Base-by-base conservation (phyloP, 2,888 invertebrate species). In the Scotopteryx bipunctaria region DNA sequence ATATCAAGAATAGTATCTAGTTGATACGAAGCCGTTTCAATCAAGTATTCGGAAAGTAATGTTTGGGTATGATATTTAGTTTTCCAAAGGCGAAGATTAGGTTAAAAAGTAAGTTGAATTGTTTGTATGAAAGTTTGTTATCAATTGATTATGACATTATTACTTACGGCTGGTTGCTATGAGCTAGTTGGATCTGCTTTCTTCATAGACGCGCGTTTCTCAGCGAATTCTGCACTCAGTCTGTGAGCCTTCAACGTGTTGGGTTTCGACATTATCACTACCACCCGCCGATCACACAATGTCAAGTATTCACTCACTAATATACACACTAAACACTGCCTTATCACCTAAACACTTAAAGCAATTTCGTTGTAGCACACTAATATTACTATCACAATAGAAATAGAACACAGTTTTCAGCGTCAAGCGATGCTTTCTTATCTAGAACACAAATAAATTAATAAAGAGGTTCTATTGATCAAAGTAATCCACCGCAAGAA, bases 151-250 rank as follows among this genome's bases (percentile, higher is more conserved):
- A n/a, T n/a, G n/a, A n/a, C n/a, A n/a, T n/a, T n/a, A n/a, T 15
- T 50, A 90, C 90, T 89, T 61, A 90, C 90, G 72, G 89, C 81
- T 86, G 86, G 79, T 80, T 90, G 90, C 90, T 90, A 90, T 87
- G 86, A 80, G 54, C 79, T 87, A 42, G 79, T 69, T 9, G 89
- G 84, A 64, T 87, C 86, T 45, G 78, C 64, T 71, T 88, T 89
- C 79, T 83, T 89, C 74, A 88, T 59, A 48, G 82, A 65, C 62
- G 81, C 77, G 61, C 88, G 79, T 75, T 88, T 88, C 67, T 89
- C 89, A 13, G 89, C 89, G 47, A 88, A 88, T 67, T 90, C 90
- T 1, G 89, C 89, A 76, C 90, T 90, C 67, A 90, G 78, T 75
- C 88, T 84, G 61, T 90, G 90, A 15, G 89, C 90, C 73, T 89